These are phyloP conservation scores for Sminthopsis crassicaudata DNA, from an alignment of 2,113 vertebrate species.

Conservation along the genomic window DNA sequence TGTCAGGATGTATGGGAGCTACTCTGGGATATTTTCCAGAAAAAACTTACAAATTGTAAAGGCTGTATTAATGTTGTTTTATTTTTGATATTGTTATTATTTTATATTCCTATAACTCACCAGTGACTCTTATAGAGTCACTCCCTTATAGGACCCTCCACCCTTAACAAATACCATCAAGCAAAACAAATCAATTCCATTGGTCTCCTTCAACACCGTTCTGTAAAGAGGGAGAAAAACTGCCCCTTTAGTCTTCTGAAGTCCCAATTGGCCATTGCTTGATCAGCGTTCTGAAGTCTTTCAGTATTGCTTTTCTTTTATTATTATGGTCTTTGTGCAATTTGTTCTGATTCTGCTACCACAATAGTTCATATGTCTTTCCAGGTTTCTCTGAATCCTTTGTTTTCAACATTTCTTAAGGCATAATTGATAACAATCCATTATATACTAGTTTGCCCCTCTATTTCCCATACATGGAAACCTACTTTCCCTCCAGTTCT, in stretches of 20 bases:
- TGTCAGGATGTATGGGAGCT: constrained; percentile 20
- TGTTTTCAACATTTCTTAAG: background rate
- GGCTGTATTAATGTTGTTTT: background rate
- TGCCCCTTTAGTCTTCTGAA: background rate
- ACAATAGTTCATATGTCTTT: background rate
- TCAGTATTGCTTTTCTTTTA: background rate
- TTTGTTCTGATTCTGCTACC: background rate
- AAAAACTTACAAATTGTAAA: background rate
- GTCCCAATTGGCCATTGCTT: background rate
- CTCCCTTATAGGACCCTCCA: background rate
- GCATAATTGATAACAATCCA: background rate
- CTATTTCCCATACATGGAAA: background rate
- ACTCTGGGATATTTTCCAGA: constrained; percentile 43
- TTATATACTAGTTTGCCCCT: background rate
- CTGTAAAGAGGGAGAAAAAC: background rate
- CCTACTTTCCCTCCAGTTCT: background rate
- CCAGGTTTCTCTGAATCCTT: background rate
- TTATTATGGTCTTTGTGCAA: background rate
- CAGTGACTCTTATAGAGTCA: background rate
- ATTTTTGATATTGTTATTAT: background rate
- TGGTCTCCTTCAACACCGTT: background rate
- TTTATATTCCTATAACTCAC: background rate
- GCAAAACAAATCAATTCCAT: background rate
- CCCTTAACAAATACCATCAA: background rate
- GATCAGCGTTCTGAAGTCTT: background rate